Evolutionary conservation across 2,113 vertebrate genomes (phyloP).

Genomic region (Ariopsis seemanni): DNA sequence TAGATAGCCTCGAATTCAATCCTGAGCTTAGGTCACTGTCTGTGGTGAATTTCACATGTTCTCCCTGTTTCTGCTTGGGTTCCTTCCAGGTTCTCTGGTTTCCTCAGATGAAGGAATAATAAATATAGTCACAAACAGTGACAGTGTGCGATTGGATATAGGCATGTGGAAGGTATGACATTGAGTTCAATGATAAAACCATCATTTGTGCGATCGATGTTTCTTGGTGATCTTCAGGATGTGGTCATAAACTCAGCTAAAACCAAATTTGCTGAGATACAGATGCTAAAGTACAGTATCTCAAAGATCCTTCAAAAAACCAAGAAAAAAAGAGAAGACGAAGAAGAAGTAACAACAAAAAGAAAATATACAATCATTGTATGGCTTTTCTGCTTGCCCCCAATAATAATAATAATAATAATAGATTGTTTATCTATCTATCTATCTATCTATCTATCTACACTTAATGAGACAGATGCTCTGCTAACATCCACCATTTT

Average conservation of each 20-base stretch:
- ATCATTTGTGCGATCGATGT: not conserved
- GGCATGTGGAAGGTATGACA: not conserved
- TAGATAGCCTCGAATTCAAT: not conserved
- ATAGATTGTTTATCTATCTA: not conserved
- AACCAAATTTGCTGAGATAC: not conserved
- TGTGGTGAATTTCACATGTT: not conserved
- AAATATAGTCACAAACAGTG: not conserved
- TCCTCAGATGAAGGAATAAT: not conserved
- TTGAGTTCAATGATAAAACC: not conserved
- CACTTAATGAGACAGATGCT: not conserved
- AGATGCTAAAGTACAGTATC: no score
- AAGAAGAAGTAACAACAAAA: no score
- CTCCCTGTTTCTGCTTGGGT: not conserved
- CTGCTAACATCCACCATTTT: not conserved
- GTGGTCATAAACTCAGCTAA: not conserved
- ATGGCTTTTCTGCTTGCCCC: no score
- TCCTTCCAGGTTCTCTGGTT: not conserved
- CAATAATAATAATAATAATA: no score
- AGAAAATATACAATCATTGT: no score
- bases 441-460: conserved; percentile 16
- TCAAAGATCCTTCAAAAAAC: no score
- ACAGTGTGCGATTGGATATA: not conserved
- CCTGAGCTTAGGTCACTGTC: not conserved
- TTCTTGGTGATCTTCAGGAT: not conserved
- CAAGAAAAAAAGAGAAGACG: no score